Conservation (phyloP, 30 jellyfish, hydroid and myxozoan species). For the Hydractinia symbiolongicarpus region DNA sequence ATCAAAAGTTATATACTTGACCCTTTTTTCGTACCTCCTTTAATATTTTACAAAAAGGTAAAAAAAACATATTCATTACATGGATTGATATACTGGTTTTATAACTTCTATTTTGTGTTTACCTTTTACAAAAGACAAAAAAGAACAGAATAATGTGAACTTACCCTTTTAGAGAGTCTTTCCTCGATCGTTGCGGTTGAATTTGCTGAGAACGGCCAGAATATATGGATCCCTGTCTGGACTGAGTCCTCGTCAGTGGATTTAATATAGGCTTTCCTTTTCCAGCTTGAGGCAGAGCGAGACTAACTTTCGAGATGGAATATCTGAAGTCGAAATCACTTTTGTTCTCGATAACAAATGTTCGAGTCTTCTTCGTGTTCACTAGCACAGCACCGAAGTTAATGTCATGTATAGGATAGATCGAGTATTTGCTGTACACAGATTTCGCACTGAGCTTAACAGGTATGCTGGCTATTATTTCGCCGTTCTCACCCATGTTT, state of each 20-base stretch:
- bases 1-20: no score
- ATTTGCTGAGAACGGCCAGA: slow-evolving; percentile 66
- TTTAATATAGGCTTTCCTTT: background rate
- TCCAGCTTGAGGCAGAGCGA: background rate
- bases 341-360: slow-evolving; percentile 82
- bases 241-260: slow-evolving; percentile 16
- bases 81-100: no score
- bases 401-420: slow-evolving; percentile 78
- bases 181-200: slow-evolving; percentile 43
- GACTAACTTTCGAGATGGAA: slow-evolving; percentile 52
- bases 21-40: no score
- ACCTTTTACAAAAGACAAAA: no score
- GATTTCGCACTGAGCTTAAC: slow-evolving; percentile 87
- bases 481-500: slow-evolving; percentile 82
- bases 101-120: no score
- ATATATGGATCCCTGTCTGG: slow-evolving; percentile 68
- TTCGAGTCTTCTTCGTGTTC: slow-evolving; percentile 77
- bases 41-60: no score
- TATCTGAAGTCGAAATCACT: slow-evolving; percentile 88
- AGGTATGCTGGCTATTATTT: slow-evolving; percentile 87
- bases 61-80: no score
- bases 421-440: slow-evolving; percentile 82
- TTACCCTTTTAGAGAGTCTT: slow-evolving; percentile 89
- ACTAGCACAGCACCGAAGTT: slow-evolving; percentile 89
- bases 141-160: background rate